A percentile compares a stretch with the other conserved stretches of the same genome.
Evolutionary conservation across 2,888 invertebrate species (phyloP).

Genomic region (Aleiodes leptofemur): DNA sequence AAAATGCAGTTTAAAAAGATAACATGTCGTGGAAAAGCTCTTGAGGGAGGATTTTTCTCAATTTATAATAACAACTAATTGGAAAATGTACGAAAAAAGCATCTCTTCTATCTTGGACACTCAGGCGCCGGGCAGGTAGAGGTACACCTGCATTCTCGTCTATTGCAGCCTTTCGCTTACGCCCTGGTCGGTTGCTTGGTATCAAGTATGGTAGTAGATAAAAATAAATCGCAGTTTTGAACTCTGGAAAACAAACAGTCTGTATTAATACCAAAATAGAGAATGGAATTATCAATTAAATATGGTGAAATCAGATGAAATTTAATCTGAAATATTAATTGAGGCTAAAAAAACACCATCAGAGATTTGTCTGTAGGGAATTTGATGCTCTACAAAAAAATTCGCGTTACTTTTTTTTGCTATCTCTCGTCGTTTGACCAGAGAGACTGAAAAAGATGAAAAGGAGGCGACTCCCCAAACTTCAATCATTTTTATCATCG

Average conservation of each 20-base stretch:
- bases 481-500: too few species aligned
- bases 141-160: background rate
- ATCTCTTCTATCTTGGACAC: background rate
- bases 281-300: background rate
- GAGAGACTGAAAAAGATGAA: too few species aligned
- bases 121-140: background rate
- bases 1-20: background rate
- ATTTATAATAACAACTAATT: background rate
- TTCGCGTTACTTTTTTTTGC: too few species aligned
- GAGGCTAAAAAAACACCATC: too few species aligned
- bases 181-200: background rate
- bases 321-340: too few species aligned
- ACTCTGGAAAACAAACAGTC: background rate
- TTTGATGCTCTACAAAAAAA: too few species aligned
- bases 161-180: slow-evolving; percentile 2
- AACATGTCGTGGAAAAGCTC: background rate
- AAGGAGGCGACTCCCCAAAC: too few species aligned
- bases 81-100: background rate
- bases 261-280: background rate
- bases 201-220: background rate
- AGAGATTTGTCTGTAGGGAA: too few species aligned
- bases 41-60: background rate
- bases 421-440: too few species aligned
- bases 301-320: too few species aligned
- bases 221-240: background rate